These are phyloP conservation scores for Clunio marinus DNA, from an alignment of 2,888 invertebrate species.

Conservation along the genomic window DNA sequence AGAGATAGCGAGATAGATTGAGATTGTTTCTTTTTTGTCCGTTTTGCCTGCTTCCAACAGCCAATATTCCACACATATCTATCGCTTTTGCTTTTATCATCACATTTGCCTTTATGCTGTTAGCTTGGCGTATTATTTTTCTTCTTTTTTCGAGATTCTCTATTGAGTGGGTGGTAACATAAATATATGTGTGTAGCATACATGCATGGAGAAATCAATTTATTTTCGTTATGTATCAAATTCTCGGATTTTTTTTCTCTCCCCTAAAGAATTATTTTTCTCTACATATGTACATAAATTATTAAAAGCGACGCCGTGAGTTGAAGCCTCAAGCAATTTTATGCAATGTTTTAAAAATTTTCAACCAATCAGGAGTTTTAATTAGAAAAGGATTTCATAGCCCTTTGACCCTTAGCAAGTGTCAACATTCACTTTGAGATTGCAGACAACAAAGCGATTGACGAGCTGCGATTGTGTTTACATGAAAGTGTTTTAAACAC, in stretches of 20 bases:
- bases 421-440: no score
- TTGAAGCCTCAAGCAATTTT: no score
- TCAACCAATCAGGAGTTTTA: slow-evolving; percentile 34
- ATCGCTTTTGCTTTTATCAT: slow-evolving; percentile 7
- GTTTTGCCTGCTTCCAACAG: no score
- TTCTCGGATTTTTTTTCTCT: neutral
- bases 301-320: no score
- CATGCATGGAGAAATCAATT: neutral
- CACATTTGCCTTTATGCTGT: slow-evolving; percentile 19
- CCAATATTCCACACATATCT: neutral
- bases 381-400: neutral
- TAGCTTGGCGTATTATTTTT: neutral
- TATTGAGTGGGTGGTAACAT: slow-evolving; percentile 15
- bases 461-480: neutral
- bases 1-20: slow-evolving; percentile 25
- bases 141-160: neutral
- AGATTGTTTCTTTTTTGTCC: slow-evolving; percentile 22
- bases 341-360: neutral
- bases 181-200: slow-evolving; percentile 1
- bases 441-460: no score
- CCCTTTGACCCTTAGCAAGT: neutral
- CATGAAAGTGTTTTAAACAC: neutral
- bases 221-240: neutral
- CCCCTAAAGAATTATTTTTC: neutral
- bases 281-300: neutral